Conservation (phyloP, 1,140 invertebrate species). For the Bombus soroeensis region DNA sequence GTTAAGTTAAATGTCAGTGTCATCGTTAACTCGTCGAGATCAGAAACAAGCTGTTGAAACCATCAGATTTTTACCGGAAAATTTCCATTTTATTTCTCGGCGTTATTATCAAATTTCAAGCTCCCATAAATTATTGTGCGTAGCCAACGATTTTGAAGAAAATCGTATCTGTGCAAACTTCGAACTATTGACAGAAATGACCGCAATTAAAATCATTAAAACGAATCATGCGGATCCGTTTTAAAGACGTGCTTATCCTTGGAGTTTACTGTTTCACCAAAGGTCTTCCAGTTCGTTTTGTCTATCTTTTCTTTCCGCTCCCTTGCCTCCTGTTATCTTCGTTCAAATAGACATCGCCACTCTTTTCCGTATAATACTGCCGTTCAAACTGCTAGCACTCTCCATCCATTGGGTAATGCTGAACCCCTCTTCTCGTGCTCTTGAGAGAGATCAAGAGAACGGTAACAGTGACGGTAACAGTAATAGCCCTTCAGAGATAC, state of each 20-base stretch:
- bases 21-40: no score
- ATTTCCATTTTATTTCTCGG: neutral
- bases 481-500: slow-evolving; percentile 60
- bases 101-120: neutral
- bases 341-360: slow-evolving; percentile 63
- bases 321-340: slow-evolving; percentile 43
- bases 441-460: slow-evolving; percentile 60
- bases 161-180: neutral
- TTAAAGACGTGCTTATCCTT: neutral
- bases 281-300: slow-evolving; percentile 27
- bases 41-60: no score
- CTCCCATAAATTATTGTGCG: neutral
- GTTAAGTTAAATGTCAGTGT: no score
- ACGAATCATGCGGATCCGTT: neutral
- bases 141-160: neutral
- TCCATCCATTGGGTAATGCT: slow-evolving; percentile 51
- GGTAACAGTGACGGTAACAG: slow-evolving; percentile 60
- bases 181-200: neutral
- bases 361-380: slow-evolving; percentile 62
- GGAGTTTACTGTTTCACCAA: neutral
- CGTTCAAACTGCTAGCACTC: slow-evolving; percentile 55
- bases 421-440: slow-evolving; percentile 46
- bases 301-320: slow-evolving; percentile 24
- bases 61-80: neutral
- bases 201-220: slow-evolving; percentile 1